phyloP scores from a whole-genome alignment of 2,888 invertebrate species.

The Terebella lapidaria region DNA sequence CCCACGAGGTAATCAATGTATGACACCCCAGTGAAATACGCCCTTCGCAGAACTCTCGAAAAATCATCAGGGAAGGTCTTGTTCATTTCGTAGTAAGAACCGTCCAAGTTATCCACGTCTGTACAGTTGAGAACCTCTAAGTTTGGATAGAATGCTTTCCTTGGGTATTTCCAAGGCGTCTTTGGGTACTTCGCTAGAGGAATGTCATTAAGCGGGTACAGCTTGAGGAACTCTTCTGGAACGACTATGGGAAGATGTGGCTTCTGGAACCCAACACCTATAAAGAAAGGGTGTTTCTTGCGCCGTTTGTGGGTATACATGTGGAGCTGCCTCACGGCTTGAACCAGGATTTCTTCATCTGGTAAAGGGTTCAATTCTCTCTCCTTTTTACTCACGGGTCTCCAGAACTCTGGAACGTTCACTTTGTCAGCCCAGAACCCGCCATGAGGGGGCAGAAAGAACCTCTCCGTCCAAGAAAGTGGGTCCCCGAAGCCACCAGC shows the following conservation, averaged over 20 bases:
- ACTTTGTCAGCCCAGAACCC: not conserved
- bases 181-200: constrained; percentile 8
- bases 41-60: constrained; percentile 14
- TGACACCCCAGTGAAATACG: constrained; percentile 17
- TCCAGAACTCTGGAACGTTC: not conserved
- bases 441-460: constrained; percentile 11
- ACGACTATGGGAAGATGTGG: constrained; percentile 3
- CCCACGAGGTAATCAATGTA: constrained; percentile 19
- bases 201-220: not conserved
- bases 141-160: constrained; percentile 30
- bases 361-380: not conserved
- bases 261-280: constrained; percentile 4
- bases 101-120: constrained; percentile 18
- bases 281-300: constrained; percentile 2
- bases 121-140: constrained; percentile 25
- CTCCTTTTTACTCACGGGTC: too few species aligned
- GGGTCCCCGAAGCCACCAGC: constrained; percentile 26
- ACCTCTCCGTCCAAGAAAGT: constrained; percentile 25
- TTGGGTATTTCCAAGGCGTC: constrained; percentile 29
- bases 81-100: not conserved
- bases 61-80: not conserved
- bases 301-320: constrained; percentile 9
- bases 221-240: not conserved
- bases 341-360: not conserved
- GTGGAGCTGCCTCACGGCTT: not conserved